Conservation (phyloP, 2,113 vertebrate species). For the Echinops telfairi region DNA sequence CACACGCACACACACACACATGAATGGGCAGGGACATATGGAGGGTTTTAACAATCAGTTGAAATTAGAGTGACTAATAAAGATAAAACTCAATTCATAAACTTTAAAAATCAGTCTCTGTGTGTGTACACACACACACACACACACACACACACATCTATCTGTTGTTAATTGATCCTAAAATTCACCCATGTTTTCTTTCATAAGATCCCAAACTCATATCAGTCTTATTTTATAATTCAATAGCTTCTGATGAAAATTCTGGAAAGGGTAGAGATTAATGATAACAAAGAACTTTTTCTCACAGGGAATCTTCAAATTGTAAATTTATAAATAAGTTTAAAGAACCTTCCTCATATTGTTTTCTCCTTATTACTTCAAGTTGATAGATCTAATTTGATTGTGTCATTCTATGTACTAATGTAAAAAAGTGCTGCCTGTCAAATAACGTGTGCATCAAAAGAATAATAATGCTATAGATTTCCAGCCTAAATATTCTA, state of each 20-base stretch:
- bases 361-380: conserved; percentile 10
- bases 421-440: neutral
- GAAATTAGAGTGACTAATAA: neutral
- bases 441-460: neutral
- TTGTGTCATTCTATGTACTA: neutral
- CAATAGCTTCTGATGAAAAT: neutral
- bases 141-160: neutral
- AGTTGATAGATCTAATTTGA: neutral
- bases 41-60: neutral
- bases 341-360: neutral
- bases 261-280: neutral
- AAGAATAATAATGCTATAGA: neutral
- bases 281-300: neutral
- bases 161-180: neutral
- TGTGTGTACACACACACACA: too few relatives aligned
- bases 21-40: neutral
- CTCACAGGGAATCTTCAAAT: neutral
- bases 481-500: neutral
- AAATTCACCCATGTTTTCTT: neutral
- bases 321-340: neutral
- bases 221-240: conserved; percentile 13
- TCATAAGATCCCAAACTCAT: neutral
- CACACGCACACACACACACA: neutral
- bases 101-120: neutral
- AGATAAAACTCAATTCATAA: neutral